Evolutionary conservation across 1,140 invertebrate species (phyloP), one percentile per base, ranked within the genome.

Genomic region (Phymorhynchus buccinoides): DNA sequence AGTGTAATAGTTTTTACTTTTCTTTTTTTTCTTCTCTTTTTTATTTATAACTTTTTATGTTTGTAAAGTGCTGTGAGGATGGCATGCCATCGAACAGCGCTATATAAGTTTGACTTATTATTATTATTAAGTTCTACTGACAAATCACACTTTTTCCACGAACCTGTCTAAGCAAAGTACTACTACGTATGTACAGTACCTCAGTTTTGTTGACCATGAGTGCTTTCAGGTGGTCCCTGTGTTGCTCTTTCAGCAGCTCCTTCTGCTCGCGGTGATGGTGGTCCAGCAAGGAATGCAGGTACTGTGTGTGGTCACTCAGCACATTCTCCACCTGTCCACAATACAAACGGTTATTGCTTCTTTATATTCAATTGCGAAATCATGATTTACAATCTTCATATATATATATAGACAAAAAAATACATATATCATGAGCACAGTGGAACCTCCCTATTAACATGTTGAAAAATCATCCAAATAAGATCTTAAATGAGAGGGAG

Each of bases 261-360:
- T 75, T 12, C 18, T 75, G 35, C 12, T 37, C 32, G 18, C 35
- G 14, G 37, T 75, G 73, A 27, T 75, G 37, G 35, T 75, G 30
- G 73, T 75, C 73, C 37, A 75, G 73, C 35, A 75, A 39, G 0
- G 35, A 41, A 27, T 75, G 73, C 35, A 75, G 73, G 32, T 75
- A 37, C 35, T 27, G 14, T 30, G 42, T 37, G 16, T 75, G 73
- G 73, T 75, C 73, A 41, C 37, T 27, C 35, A 75, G 73, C 18
- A 27, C 22, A 22, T 75, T 75, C 18, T 75, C 73, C 22, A 41
- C 37, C 73, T 75, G 37, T 66, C 62, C 62, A 71, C 7, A 71
- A 0, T 35, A 35, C 68, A 37, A 37, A 0, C 30, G 7, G 14
- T n/a, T 14, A 30, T 30, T 30, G 27, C n/a, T 30, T 68, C 62